Evolutionary conservation across 2,888 invertebrate species (phyloP).

Genomic region (Epinotia demarniana): DNA sequence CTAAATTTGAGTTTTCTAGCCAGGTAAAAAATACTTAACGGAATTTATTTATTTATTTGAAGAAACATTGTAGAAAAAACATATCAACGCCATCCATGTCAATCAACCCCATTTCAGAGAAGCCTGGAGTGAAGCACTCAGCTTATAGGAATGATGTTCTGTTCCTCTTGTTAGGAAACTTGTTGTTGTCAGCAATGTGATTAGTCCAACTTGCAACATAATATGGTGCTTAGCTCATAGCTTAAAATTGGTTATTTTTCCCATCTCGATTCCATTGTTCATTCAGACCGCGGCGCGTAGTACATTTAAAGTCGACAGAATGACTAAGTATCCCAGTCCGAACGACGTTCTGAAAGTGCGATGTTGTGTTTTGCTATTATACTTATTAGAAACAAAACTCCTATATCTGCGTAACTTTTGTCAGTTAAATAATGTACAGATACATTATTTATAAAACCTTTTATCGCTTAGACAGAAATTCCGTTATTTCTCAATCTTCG

Average conservation of each 20-base stretch:
- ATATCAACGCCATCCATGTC: neutral
- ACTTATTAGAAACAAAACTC: conserved; percentile 6
- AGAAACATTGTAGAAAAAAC: neutral
- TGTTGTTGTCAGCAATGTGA: too few species aligned
- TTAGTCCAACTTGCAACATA: too few species aligned
- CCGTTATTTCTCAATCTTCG: neutral
- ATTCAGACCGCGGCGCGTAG: too few species aligned
- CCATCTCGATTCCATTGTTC: too few species aligned
- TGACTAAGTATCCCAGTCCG: neutral
- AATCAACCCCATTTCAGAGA: neutral
- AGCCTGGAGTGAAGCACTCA: neutral
- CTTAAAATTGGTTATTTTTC: neutral
- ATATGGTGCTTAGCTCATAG: neutral
- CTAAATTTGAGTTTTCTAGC: neutral
- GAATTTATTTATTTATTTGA: neutral
- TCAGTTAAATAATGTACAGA: conserved; percentile 31
- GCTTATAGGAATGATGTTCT: neutral
- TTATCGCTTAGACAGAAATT: conserved; percentile 2
- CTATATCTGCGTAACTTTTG: conserved; percentile 24
- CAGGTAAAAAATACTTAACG: neutral
- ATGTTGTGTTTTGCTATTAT: neutral
- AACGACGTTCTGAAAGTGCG: neutral
- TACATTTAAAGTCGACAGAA: neutral
- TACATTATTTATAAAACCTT: neutral
- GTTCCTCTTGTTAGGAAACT: neutral